Conservation (phyloP, 2,113 vertebrate genomes). For the Balaenoptera acutorostrata region DNA sequence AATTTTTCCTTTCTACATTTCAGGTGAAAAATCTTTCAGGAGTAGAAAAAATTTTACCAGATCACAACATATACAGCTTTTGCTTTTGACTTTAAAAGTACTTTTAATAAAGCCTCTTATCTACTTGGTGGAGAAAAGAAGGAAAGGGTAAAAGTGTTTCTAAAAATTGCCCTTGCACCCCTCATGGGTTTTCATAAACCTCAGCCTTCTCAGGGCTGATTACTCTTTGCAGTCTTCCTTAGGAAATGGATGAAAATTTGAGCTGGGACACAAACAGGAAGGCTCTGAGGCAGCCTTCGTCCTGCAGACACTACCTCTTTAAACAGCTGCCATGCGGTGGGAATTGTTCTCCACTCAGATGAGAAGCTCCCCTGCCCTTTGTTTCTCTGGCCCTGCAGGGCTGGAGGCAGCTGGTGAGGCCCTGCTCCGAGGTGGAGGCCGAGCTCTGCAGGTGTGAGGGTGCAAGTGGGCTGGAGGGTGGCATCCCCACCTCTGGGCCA, state of each 20-base stretch:
- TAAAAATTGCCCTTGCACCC: slow-evolving; percentile 31
- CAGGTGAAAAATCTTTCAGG: neutral
- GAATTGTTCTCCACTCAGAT: slow-evolving; percentile 60
- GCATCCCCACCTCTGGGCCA: slow-evolving; percentile 2
- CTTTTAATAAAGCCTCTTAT: slow-evolving; percentile 36
- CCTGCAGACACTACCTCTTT: slow-evolving; percentile 77
- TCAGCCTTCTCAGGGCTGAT: slow-evolving; percentile 57
- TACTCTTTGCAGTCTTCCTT: slow-evolving; percentile 76
- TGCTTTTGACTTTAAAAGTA: neutral
- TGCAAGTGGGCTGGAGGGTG: slow-evolving; percentile 40
- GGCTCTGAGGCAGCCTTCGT: slow-evolving; percentile 76
- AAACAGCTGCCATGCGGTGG: slow-evolving; percentile 74
- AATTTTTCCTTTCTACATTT: slow-evolving; percentile 9
- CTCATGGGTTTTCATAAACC: slow-evolving; percentile 38
- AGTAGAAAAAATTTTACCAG: neutral
- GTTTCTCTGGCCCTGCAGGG: slow-evolving; percentile 42
- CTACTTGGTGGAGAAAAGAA: slow-evolving; percentile 42
- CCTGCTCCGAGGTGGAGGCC: slow-evolving; percentile 51
- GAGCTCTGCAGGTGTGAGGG: neutral
- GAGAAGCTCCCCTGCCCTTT: slow-evolving; percentile 68
- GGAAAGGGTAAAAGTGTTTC: neutral
- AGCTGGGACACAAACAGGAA: slow-evolving; percentile 85
- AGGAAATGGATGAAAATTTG: slow-evolving; percentile 79
- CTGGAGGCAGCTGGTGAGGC: slow-evolving; percentile 46
- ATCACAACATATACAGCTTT: slow-evolving; percentile 10